These are phyloP conservation scores for Semicossyphus pulcher DNA, from an alignment of 2,113 vertebrate species.

Conservation along the genomic window DNA sequence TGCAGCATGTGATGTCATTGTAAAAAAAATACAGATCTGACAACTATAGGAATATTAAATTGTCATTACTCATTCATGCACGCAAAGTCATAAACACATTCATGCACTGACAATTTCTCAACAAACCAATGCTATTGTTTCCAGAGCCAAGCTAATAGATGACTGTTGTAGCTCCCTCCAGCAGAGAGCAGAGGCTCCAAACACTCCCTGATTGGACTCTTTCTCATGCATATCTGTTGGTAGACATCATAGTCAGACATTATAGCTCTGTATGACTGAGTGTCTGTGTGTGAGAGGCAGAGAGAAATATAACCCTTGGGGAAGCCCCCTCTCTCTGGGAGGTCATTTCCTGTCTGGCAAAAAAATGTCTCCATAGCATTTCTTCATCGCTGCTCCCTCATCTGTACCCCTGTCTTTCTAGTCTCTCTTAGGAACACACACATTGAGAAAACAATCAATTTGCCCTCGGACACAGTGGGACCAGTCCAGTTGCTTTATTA, in stretches of 20 bases:
- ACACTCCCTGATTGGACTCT: not conserved
- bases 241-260: constrained; percentile 51
- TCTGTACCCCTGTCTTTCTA: not conserved
- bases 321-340: constrained; percentile 63
- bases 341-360: constrained; percentile 74
- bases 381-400: constrained; percentile 1
- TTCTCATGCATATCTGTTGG: constrained; percentile 64
- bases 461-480: constrained; percentile 39
- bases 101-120: too few species aligned
- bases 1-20: not conserved
- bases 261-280: constrained; percentile 33
- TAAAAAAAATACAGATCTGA: too few species aligned
- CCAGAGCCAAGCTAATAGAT: constrained; percentile 27
- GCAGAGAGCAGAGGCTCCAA: constrained; percentile 6
- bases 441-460: constrained; percentile 47
- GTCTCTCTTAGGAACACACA: constrained; percentile 64
- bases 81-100: not conserved
- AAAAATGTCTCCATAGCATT: constrained; percentile 33
- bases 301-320: constrained; percentile 60
- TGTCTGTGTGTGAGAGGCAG: constrained; percentile 38
- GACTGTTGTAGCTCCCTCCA: constrained; percentile 22
- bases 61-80: too few species aligned
- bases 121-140: constrained; percentile 58
- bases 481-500: constrained; percentile 34
- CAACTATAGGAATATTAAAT: too few species aligned